phyloP scores from a whole-genome alignment of 2,113 vertebrate species.

The Ciconia maguari region DNA sequence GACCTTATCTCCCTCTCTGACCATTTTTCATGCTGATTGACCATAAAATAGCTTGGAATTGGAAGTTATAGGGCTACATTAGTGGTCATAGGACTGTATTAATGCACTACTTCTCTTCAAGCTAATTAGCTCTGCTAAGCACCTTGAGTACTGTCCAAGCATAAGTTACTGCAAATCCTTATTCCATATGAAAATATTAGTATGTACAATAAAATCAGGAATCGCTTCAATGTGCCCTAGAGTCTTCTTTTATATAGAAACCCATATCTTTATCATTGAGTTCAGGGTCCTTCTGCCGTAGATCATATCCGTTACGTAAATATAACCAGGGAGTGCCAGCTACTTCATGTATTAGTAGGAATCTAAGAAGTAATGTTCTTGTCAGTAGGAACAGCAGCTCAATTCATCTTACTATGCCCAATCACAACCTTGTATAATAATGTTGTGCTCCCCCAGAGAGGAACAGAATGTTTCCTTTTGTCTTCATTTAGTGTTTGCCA shows the following conservation, averaged over 20 bases:
- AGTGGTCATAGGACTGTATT: not conserved
- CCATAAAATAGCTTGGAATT: not conserved
- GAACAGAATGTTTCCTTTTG: slow-evolving; percentile 43
- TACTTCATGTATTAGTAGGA: slow-evolving; percentile 6
- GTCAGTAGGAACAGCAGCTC: slow-evolving; percentile 40
- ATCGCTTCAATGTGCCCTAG: not conserved
- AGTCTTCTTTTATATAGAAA: not conserved
- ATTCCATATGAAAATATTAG: not conserved
- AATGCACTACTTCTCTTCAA: not conserved
- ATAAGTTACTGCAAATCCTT: not conserved
- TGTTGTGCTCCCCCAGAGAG: slow-evolving; percentile 8
- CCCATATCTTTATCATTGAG: not conserved
- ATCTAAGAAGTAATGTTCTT: slow-evolving; percentile 64
- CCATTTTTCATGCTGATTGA: not conserved
- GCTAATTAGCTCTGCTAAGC: not conserved
- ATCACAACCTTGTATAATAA: slow-evolving; percentile 60
- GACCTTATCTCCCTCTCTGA: not conserved
- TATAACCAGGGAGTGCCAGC: not conserved
- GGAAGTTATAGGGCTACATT: not conserved
- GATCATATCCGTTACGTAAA: not conserved
- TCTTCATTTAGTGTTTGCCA: slow-evolving; percentile 37
- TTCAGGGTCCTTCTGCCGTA: not conserved
- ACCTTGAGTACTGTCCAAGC: not conserved
- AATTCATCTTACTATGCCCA: slow-evolving; percentile 59
- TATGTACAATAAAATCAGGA: not conserved